These are phyloP conservation scores for Paralvinella palmiformis DNA, from an alignment of 1,140 invertebrate genomes.

Conservation along the genomic window DNA sequence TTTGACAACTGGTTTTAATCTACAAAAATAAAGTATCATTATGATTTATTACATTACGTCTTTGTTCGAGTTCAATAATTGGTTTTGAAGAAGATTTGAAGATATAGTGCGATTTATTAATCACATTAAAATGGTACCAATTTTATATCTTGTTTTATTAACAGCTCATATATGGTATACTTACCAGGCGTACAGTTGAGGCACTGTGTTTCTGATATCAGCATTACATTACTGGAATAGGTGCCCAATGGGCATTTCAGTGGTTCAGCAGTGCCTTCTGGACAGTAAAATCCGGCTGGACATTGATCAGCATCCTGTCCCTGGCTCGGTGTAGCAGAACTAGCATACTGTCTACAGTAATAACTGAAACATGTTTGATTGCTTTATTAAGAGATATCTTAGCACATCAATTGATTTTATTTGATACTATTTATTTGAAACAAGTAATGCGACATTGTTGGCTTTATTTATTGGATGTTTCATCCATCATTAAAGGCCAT, in stretches of 20 bases:
- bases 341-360: constrained; percentile 37
- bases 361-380: constrained; percentile 34
- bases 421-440: no score
- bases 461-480: no score
- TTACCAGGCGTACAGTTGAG: constrained; percentile 39
- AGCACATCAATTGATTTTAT: not conserved
- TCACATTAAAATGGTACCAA: no score
- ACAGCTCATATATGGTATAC: constrained; percentile 36
- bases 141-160: no score
- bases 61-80: constrained; percentile 44
- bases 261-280: constrained; percentile 29
- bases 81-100: no score
- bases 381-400: not conserved
- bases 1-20: no score
- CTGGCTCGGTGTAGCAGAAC: constrained; percentile 35
- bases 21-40: no score
- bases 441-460: no score
- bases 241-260: constrained; percentile 34
- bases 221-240: constrained; percentile 32
- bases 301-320: constrained; percentile 37
- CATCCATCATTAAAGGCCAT: no score
- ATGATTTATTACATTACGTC: constrained; percentile 29
- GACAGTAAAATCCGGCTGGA: constrained; percentile 40
- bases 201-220: constrained; percentile 32
- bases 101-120: no score